Conservation (phyloP, 2,797 vertebrate species). For the Benthosema pterotum region DNA sequence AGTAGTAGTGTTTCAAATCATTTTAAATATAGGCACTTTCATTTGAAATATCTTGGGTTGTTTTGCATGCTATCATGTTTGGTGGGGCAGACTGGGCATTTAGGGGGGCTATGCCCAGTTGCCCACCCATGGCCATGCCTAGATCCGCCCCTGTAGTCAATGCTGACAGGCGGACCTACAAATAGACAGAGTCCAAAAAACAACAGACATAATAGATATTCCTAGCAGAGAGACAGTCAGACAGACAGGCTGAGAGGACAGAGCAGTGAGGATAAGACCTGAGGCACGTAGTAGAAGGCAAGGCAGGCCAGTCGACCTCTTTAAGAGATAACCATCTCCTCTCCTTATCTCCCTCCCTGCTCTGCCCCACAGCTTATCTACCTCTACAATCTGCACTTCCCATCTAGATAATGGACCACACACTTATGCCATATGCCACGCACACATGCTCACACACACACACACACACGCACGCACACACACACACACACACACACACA, state of each 20-base stretch:
- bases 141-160: too few relatives aligned
- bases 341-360: constrained; percentile 42
- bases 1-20: too few relatives aligned
- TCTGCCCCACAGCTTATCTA: constrained; percentile 57
- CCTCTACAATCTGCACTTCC: constrained; percentile 61
- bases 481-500: constrained; percentile 1
- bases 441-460: constrained; percentile 25
- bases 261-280: constrained; percentile 27
- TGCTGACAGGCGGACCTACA: not conserved
- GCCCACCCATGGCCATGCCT: too few relatives aligned
- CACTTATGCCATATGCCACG: constrained; percentile 11
- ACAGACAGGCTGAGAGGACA: constrained; percentile 40
- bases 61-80: too few relatives aligned
- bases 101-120: too few relatives aligned
- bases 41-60: too few relatives aligned
- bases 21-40: too few relatives aligned
- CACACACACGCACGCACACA: constrained; percentile 7
- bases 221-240: constrained; percentile 15
- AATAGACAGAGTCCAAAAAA: not conserved
- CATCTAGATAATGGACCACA: constrained; percentile 48
- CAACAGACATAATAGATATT: not conserved
- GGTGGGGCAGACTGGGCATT: too few relatives aligned
- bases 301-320: constrained; percentile 51
- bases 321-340: constrained; percentile 67
- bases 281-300: constrained; percentile 40